Base-by-base conservation (phyloP, 2,797 vertebrate genomes). In the Scleropages formosus region DNA sequence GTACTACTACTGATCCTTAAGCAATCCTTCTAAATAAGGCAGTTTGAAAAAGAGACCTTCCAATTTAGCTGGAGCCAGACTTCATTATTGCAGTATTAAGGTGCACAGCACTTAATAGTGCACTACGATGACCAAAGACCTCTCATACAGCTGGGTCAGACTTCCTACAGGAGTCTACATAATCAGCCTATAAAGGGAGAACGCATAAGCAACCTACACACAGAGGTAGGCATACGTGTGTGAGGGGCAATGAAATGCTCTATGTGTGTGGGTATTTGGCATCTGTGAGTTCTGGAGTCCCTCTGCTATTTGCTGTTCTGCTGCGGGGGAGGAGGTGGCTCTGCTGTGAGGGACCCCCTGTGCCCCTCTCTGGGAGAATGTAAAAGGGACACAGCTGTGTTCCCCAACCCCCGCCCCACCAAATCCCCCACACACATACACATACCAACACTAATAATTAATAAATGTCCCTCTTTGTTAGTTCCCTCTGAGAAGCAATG, bases 401-500 rank as follows among this genome's bases (percentile, higher is more conserved):
- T 44, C 47, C 20, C 60, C 13, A 11, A 39, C 22, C n/a, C 20
- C 39, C 13, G n/a, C 13, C 59, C 59, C 10, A 18, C 27, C 18
- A 31, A 60, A 0, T 60, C 63, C 12, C 3, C 22, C 16, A 59
- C 4, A 24, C 71, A 46, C 13, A 26, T 49, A 39, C 44, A 13
- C 12, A 20, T 60, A 73, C 73, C 24, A 67, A 16, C 26, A 46
- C 60, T 65, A 51, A 74, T 75, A 75, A 61, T 63, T 72, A 47
- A 77, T 77, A 82, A 83, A 80, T 77, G 76, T 51, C 44, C 66
- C 63, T 83, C 77, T 85, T 78, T 82, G 78, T 82, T 58, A 26
- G 73, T 58, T 62, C 77, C 49, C 74, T 80, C 65, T 53, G 1
- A 77, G 72, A 73, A 61, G 75, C 75, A 73, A 81, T 83, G 83